A percentile compares a stretch with the other conserved stretches of the same genome.
Evolutionary conservation across 2,888 invertebrate species (phyloP).

Genomic region (Neria commutata): DNA sequence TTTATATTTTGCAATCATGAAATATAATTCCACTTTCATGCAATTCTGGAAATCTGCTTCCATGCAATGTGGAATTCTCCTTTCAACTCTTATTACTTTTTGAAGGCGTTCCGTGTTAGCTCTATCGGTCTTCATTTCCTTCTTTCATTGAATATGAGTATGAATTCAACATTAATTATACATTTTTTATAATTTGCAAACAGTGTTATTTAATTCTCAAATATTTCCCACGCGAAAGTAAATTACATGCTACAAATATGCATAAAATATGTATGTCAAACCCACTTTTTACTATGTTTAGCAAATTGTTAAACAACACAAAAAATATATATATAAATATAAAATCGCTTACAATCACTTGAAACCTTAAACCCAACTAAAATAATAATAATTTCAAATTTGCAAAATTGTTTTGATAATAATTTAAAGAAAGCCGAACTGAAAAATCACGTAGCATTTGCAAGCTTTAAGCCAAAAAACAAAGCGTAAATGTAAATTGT

Average conservation of each 20-base stretch:
- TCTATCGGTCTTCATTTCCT: too few relatives aligned
- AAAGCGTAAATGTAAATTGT: neutral
- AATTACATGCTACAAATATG: too few relatives aligned
- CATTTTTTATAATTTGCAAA: neutral
- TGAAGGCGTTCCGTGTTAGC: too few relatives aligned
- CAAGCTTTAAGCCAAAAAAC: neutral
- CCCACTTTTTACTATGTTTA: neutral
- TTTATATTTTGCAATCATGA: too few relatives aligned
- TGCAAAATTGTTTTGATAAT: too few relatives aligned
- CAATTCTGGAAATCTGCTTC: too few relatives aligned
- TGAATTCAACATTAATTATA: neutral
- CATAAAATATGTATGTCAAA: neutral
- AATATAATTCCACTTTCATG: too few relatives aligned
- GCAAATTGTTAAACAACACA: neutral
- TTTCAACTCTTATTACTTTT: too few relatives aligned
- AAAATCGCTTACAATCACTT: constrained; percentile 21
- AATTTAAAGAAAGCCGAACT: neutral
- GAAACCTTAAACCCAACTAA: constrained; percentile 17
- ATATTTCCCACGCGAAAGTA: neutral
- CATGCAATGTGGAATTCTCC: too few relatives aligned
- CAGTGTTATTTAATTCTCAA: neutral
- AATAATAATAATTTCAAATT: neutral
- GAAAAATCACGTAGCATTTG: neutral
- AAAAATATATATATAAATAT: neutral
- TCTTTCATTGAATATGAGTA: too few relatives aligned